Base-by-base conservation (phyloP, 2,888 invertebrate species). In the Drosophila nr. perissopoda region DNA sequence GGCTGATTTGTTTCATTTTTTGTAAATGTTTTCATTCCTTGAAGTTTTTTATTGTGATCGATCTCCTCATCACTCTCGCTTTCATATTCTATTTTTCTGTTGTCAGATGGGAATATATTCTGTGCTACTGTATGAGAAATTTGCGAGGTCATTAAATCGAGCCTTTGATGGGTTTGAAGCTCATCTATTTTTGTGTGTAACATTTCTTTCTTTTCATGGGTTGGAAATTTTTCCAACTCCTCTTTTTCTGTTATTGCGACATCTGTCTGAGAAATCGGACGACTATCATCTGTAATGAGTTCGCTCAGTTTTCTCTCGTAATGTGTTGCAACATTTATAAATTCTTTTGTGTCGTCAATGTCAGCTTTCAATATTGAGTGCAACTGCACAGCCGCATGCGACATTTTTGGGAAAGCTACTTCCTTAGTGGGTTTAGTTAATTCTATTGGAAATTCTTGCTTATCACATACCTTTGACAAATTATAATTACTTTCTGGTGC, bases 21-120 rank as follows among this genome's bases (percentile, higher is more conserved):
- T 10, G 70, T 62, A 8, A 82, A 53, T 8, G 53, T 33, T n/a
- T 62, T 56, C 0, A 84, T 29, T 61, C 49, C 70, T 8, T 65
- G 27, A 11, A 69, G 21, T n/a, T 64, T 66, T 51, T 18, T 21
- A 1, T 8, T 16, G 10, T 54, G 53, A 2, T 79, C 74, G 16
- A 82, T 51, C 38, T 84, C 90, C 21, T 84, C 84, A 13, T 84
- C 90, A 53, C 90, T 88, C 5, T 85, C 83, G 38, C 86, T 82
- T 10, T 88, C 83, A 11, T 29, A 42, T 18, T 42, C 16, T 46
- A 3, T 31, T 4, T 51, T 59, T 6, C 33, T 48, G 1, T 1
- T 34, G 1, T 88, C 71, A 16, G 67, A 65, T 27, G 84, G 84
- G 42, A 89, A 84, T 29, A 48, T 76, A 4, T 21, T 59, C 7